Conservation (phyloP, 2,888 invertebrate species). For the Xestobium rufovillosum region DNA sequence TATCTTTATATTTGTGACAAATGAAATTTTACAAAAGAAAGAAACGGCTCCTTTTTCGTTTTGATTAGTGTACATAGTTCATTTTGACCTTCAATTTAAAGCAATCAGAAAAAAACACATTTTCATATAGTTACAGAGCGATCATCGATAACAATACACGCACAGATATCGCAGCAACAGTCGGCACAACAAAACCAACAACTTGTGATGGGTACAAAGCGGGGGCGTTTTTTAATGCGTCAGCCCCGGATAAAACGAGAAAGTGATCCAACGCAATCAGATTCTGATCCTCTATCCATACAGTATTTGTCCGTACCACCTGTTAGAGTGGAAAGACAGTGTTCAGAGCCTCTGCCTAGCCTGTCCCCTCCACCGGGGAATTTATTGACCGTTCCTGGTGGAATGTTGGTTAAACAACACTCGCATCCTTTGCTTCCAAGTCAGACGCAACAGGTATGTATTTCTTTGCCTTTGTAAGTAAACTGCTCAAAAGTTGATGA, state of each 20-base stretch:
- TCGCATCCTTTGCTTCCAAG: constrained; percentile 58
- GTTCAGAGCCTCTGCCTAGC: constrained; percentile 53
- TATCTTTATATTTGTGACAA: too few relatives aligned
- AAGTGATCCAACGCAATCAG: constrained; percentile 46
- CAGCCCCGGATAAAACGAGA: constrained; percentile 62
- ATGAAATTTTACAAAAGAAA: too few relatives aligned
- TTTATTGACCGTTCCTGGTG: constrained; percentile 51
- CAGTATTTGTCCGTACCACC: constrained; percentile 45
- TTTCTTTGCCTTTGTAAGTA: too few relatives aligned
- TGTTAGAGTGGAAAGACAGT: constrained; percentile 50
- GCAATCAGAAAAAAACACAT: too few relatives aligned
- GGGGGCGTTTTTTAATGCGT: constrained; percentile 57
- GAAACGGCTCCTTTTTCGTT: too few relatives aligned
- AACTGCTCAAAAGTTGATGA: too few relatives aligned
- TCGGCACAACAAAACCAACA: constrained; percentile 29
- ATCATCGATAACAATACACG: constrained; percentile 29
- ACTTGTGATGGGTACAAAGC: constrained; percentile 48
- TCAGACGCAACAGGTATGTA: constrained; percentile 40
- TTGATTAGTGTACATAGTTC: too few relatives aligned
- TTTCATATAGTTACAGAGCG: constrained; percentile 3
- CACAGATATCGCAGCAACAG: constrained; percentile 28
- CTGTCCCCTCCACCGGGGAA: constrained; percentile 47
- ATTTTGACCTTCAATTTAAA: too few relatives aligned
- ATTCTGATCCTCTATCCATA: constrained; percentile 37
- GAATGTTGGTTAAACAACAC: constrained; percentile 57